Base-by-base conservation (phyloP, 1,140 invertebrate genomes). In the Drosophila kurseongensis region DNA sequence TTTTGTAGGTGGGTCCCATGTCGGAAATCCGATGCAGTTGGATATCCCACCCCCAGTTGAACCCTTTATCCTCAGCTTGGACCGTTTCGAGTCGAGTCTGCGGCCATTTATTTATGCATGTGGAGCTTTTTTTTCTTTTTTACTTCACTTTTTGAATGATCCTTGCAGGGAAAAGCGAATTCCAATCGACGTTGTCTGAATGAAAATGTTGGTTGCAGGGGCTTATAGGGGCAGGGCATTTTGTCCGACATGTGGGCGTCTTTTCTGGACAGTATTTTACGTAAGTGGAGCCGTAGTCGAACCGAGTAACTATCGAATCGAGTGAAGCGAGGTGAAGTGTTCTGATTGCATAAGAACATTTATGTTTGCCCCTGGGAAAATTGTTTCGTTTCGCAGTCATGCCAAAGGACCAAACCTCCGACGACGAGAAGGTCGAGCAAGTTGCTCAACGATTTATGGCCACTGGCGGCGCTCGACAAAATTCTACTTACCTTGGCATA, bases 31-130 rank as follows among this genome's bases (percentile, higher is more conserved):
- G 74, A 14, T 55, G 73, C 73, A 71, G 29, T 71, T 40, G 65
- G 65, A 27, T 40, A 32, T 41, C 14, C 65, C 51, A 67, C 41
- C 66, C 61, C 29, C 48, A 35, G 14, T 35, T 14, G 7, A 44
- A 48, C 38, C 16, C 50, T 13, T 14, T 51, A 10, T 51, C n/a
- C 7, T n/a, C 16, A 10, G 23, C 36, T 52, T 59, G 73, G 55
- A 77, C 40, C 57, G 59, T 29, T 77, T 68, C 56, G 62, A 62
- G 75, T 69, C 65, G 75, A 76, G 72, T 60, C 55, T 77, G 62
- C 45, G 75, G 75, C 75, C 75, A 77, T 77, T 77, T 77, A 69
- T 77, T 77, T 77, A 77, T 76, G 73, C 73, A 76, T 76, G 74
- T 77, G 62, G 50, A 67, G 56, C 52, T 68, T 67, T 76, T 67